Evolutionary conservation across 2,797 vertebrate species (phyloP), one percentile per base, ranked within the genome.

Genomic region (Gila robusta): DNA sequence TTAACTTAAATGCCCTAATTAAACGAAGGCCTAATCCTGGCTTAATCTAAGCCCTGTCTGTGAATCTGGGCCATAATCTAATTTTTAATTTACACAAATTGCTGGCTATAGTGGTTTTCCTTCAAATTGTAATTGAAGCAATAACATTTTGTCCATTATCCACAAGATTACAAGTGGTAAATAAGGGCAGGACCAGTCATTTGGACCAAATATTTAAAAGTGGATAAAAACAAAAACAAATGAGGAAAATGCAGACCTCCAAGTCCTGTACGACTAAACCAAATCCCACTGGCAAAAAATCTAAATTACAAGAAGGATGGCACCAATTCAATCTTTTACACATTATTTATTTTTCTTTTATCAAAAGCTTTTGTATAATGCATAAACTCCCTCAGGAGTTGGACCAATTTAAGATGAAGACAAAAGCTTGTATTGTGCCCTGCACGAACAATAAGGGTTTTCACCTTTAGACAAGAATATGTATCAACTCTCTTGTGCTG

Each of bases 201-300:
- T 87, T 88, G 78, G 32, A 39, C 52, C 69, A 47, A 74, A 87
- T 90, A 87, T 79, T 89, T 79, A 88, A 89, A 71, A 87, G 79
- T 70, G 86, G 62, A 84, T 81, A 86, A n/a, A 79, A 52, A 79
- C 39, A 23, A 54, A 76, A 37, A 79, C 17, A 35, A 54, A 82
- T 59, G 54, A 81, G 21, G 35, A 70, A 89, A 89, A 86, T 82
- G 41, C 64, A 37, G 79, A 32, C 84, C 49, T 67, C 62, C 86
- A 79, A 28, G 37, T 80, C 77, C 79, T 89, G 84, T 79, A 83
- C 79, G 39, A 76, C 16, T 70, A 83, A 86, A 81, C 64, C 73
- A 89, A 89, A 89, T 88, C 66, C 85, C 85, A 89, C 85, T 84
- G 88, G 85, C 54, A 70, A 85, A 80, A 83, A 32, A 86, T 89